A percentile compares a stretch with the other conserved stretches of the same genome.
Evolutionary conservation across 30 jellyfish, hydroid and myxozoan genomes (phyloP).

Genomic region (Aurelia coerulea): DNA sequence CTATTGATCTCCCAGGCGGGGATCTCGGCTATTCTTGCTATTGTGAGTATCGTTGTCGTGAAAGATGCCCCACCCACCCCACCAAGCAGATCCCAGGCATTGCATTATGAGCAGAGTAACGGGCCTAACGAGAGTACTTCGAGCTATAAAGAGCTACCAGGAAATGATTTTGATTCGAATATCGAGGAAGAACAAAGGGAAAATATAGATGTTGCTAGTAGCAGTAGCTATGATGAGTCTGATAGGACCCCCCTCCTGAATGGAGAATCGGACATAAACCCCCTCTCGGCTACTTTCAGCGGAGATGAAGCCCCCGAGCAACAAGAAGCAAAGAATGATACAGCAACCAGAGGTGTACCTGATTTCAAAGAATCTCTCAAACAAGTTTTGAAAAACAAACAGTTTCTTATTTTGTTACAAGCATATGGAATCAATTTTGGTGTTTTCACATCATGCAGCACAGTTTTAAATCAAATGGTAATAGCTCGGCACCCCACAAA

Average conservation of each 20-base stretch:
- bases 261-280: no score
- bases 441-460: conserved; percentile 48
- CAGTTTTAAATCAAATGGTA: conserved; percentile 70
- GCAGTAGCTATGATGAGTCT: no score
- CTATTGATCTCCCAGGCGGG: conserved; percentile 74
- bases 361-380: conserved; percentile 47
- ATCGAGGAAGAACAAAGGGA: no score
- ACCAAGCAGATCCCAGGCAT: conserved; percentile 85
- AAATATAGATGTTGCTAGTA: no score
- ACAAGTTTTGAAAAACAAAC: conserved; percentile 44
- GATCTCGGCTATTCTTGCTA: conserved; percentile 53
- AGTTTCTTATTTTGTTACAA: conserved; percentile 64
- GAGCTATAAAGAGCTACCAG: background rate
- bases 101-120: background rate
- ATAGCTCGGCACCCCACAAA: conserved; percentile 59
- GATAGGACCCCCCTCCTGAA: no score
- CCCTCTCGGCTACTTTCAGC: no score
- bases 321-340: no score
- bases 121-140: background rate
- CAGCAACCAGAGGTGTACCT: background rate
- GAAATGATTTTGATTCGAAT: no score
- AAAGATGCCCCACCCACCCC: conserved; percentile 79
- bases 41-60: conserved; percentile 30
- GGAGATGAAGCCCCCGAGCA: no score
- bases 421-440: conserved; percentile 84